Conservation (phyloP, 2,888 invertebrate species). For the Caenorhabditis imperialis region DNA sequence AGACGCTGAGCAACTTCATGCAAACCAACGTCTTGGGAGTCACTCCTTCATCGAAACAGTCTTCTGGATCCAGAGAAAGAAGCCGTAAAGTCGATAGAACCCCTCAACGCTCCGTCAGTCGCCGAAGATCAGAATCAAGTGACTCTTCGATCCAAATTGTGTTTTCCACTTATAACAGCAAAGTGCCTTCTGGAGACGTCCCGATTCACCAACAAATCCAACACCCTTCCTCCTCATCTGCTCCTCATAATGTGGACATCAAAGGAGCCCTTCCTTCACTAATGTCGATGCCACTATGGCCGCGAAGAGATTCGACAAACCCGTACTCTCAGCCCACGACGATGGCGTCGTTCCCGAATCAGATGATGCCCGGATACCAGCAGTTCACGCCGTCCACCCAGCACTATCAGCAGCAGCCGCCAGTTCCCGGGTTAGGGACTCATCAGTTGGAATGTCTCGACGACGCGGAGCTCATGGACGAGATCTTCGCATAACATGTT, state of each 20-base stretch:
- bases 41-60: background rate
- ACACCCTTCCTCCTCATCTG: too few species aligned
- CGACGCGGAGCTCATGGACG: constrained; percentile 18
- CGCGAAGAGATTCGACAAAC: too few species aligned
- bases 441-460: too few species aligned
- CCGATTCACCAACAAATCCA: too few species aligned
- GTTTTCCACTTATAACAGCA: too few species aligned
- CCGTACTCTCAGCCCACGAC: too few species aligned
- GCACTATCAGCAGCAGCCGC: background rate
- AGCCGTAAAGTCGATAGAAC: background rate
- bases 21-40: constrained; percentile 4
- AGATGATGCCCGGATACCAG: background rate
- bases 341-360: background rate
- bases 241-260: too few species aligned
- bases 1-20: constrained; percentile 11
- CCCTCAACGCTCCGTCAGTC: background rate
- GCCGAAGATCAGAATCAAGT: too few species aligned
- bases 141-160: too few species aligned
- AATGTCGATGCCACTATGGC: too few species aligned
- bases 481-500: constrained; percentile 2
- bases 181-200: too few species aligned
- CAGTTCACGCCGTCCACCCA: background rate
- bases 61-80: background rate
- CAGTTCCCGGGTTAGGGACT: background rate
- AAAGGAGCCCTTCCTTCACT: too few species aligned